phyloP scores from a whole-genome alignment of 1,140 invertebrate species.

The Magallana gigas region DNA sequence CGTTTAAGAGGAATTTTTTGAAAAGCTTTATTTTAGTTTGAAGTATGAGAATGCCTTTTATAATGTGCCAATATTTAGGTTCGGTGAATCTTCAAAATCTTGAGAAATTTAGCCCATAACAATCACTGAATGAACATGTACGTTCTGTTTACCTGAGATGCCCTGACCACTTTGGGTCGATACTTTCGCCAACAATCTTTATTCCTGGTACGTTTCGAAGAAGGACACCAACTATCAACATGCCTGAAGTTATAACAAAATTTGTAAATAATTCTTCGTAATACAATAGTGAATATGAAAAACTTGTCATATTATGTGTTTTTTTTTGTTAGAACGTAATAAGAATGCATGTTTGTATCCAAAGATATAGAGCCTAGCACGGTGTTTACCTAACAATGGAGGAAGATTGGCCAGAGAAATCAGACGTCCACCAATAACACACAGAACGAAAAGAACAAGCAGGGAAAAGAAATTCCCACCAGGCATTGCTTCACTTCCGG shows the following conservation, averaged over 20 bases:
- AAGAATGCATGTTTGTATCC: neutral
- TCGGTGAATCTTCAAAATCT: no score
- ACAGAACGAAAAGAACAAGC: conserved; percentile 81
- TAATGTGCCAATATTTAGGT: no score
- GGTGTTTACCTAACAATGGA: conserved; percentile 81
- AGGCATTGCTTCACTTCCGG: conserved; percentile 86
- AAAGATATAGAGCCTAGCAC: neutral
- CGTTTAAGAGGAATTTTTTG: no score
- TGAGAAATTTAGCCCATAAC: no score
- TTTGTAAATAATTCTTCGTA: no score
- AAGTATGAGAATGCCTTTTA: no score
- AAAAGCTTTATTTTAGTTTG: no score
- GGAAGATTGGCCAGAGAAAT: conserved; percentile 89
- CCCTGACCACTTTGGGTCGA: conserved; percentile 78
- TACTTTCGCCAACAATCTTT: conserved; percentile 75
- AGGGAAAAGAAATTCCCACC: conserved; percentile 90
- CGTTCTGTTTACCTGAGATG: conserved; percentile 67
- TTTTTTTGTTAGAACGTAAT: no score
- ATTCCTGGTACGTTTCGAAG: conserved; percentile 77
- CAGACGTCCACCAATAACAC: conserved; percentile 90
- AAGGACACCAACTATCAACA: conserved; percentile 77
- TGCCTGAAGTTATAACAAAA: conserved; percentile 67
- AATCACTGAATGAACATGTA: no score
- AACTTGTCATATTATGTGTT: no score
- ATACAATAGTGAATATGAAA: no score